Evolutionary conservation across 2,797 vertebrate species (phyloP).

Genomic region (Halcyon badia): DNA sequence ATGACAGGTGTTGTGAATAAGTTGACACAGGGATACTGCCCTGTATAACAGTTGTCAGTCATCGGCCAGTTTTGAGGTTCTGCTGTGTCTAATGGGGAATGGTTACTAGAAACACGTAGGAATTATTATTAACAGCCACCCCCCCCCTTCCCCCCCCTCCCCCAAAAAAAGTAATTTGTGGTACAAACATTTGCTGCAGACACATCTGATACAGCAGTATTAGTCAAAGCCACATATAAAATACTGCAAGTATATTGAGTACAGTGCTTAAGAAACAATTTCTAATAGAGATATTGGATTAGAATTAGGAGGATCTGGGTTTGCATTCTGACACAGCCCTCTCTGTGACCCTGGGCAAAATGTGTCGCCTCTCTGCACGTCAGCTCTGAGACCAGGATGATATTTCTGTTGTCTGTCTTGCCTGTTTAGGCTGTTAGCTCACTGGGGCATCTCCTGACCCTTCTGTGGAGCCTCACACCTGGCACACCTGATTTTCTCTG

Average conservation of each 20-base stretch:
- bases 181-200: slow-evolving; percentile 31
- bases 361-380: slow-evolving; percentile 31
- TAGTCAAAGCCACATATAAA: background rate
- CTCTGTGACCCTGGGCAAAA: slow-evolving; percentile 49
- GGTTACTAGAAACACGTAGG: background rate
- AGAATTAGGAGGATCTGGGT: background rate
- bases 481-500: background rate
- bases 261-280: background rate
- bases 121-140: background rate
- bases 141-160: background rate
- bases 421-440: slow-evolving; percentile 33
- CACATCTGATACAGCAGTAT: background rate
- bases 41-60: slow-evolving; percentile 77
- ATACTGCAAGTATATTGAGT: background rate
- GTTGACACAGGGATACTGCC: slow-evolving; percentile 71
- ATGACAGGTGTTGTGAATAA: slow-evolving; percentile 83
- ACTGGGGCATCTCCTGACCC: background rate
- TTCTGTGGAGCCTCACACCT: background rate
- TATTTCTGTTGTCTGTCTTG: slow-evolving; percentile 60
- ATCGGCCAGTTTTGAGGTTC: slow-evolving; percentile 41
- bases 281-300: background rate
- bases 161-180: background rate
- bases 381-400: background rate
- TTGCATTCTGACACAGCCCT: slow-evolving; percentile 31
- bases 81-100: slow-evolving; percentile 10